Conservation (phyloP, 2,888 invertebrate species). For the Phaonia tiefii region DNA sequence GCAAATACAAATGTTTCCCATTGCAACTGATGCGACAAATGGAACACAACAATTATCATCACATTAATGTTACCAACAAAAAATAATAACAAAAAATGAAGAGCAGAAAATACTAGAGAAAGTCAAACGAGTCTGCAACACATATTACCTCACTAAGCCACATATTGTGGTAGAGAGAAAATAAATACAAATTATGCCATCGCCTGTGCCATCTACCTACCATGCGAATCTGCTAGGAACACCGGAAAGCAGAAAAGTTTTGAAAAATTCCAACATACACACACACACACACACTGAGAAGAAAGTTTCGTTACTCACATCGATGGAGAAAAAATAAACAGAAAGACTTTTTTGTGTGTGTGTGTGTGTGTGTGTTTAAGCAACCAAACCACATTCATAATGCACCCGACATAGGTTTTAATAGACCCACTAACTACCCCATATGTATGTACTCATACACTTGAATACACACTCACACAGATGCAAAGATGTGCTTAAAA, state of each 20-base stretch:
- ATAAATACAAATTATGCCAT: constrained; percentile 35
- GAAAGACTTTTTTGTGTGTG: constrained; percentile 9
- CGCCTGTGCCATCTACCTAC: constrained; percentile 26
- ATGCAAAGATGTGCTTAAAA: too few species aligned
- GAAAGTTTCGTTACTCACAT: neutral
- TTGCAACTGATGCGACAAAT: too few species aligned
- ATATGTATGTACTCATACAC: too few species aligned
- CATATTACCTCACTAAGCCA: too few species aligned
- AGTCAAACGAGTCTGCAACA: too few species aligned
- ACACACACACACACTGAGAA: constrained; percentile 3
- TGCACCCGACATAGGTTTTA: constrained; percentile 18
- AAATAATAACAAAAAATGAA: neutral
- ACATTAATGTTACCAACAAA: neutral
- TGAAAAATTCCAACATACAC: neutral
- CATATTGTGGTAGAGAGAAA: constrained; percentile 1
- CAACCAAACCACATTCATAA: constrained; percentile 19
- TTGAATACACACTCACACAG: too few species aligned
- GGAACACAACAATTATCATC: too few species aligned
- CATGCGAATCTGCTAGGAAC: constrained; percentile 9
- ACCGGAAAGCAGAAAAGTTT: constrained; percentile 13
- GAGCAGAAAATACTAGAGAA: too few species aligned
- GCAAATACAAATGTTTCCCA: too few species aligned
- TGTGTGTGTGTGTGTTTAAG: too few species aligned
- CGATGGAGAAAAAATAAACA: neutral
- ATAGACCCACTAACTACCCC: too few species aligned